Conservation (phyloP, 2,113 vertebrate genomes). For the Brachyhypopomus gauderio region DNA sequence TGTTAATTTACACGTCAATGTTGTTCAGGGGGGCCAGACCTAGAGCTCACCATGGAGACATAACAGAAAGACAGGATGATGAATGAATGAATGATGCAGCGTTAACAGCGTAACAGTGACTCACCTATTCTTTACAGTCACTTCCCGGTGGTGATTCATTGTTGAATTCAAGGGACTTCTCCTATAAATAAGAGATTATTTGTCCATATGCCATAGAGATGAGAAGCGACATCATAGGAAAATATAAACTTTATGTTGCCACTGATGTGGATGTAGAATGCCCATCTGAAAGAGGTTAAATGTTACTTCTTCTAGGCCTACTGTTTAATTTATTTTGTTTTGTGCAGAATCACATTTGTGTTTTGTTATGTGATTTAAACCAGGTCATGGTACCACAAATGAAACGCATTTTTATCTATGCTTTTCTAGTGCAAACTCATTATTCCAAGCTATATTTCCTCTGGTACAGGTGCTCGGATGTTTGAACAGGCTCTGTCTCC, state of each 20-base stretch:
- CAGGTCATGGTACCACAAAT: background rate
- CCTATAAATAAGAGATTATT: background rate
- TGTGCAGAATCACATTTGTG: background rate
- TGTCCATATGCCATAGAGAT: background rate
- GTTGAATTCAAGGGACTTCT: background rate
- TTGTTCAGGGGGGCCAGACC: no score
- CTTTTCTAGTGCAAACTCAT: constrained; percentile 7
- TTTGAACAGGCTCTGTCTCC: constrained; percentile 28
- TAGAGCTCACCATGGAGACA: no score
- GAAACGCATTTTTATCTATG: constrained; percentile 11
- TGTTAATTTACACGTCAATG: no score
- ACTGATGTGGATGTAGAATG: no score
- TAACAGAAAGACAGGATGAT: no score
- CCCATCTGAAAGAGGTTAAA: no score
- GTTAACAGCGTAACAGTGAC: background rate
- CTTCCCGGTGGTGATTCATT: background rate
- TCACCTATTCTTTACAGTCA: background rate
- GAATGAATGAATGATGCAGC: no score
- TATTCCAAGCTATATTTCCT: constrained; percentile 27
- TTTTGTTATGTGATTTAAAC: background rate
- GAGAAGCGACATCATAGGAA: no score
- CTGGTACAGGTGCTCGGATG: constrained; percentile 24
- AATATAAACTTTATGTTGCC: no score
- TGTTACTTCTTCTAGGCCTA: no score
- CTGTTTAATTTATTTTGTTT: no score